Base-by-base conservation (phyloP, 2,888 invertebrate genomes). In the Rosalia funebris region DNA sequence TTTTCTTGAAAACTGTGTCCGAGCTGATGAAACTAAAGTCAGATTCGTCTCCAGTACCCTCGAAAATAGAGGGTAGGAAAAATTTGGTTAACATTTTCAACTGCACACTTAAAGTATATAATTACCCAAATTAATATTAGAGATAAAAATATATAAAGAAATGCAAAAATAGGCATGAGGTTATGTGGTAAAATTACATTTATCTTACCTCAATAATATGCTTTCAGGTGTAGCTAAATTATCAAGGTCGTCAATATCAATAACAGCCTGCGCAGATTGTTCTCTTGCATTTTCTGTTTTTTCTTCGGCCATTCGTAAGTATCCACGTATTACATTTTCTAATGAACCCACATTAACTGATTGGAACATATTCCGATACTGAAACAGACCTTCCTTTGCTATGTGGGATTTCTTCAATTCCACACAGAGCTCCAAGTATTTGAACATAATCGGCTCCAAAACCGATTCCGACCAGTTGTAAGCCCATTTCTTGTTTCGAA, bases 401-500 rank as follows among this genome's bases (percentile, higher is more conserved):
- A 98, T 93, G 78, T 98, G 97, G 0, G 97, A 96, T 82, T 98
- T 98, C 79, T 97, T 95, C 63, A 99, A 85, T 79, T 98, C 97
- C 61, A 99, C 99, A 81, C 99, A 99, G 44, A 99, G 87, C 80
- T 96, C 96, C 83, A 99, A 84, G 79, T 99, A 99, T 80, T 97
- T 97, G 88, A 96, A 95, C 98, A 99, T 99, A 77, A 99, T 98
- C n/a, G 97, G 97, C 83, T 99, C 98, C 81, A 99, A 88, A 11
- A 96, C 93, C 60, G 97, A 96, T 81, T 98, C 97, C 76, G 94
- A 94, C 90, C 93, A 94, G 79, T 90, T 93, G 88, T 94, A 93
- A 0, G 98, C 96, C 90, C 97, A 95, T 87, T 97, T 96, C 81
- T 98, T 97, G 82, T 96, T 96, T 54, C 97, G 91, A 83, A 98